phyloP scores from a whole-genome alignment of 2,888 invertebrate species.

The Stegophylla sp. region DNA sequence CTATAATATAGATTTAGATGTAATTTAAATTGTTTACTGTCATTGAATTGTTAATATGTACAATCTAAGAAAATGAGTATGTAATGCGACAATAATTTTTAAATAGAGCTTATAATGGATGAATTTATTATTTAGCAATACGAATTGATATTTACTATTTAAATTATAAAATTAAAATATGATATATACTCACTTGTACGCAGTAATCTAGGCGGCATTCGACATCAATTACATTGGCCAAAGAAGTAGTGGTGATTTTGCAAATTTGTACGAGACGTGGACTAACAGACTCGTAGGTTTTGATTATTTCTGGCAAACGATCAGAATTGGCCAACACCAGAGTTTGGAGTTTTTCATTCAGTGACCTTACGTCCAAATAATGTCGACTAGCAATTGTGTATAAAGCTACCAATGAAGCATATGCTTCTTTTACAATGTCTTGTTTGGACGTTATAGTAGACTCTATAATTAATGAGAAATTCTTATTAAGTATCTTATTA shows the following conservation, averaged over 20 bases:
- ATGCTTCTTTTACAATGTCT: slow-evolving; percentile 57
- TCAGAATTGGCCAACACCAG: slow-evolving; percentile 24
- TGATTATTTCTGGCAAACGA: slow-evolving; percentile 41
- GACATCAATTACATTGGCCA: slow-evolving; percentile 43
- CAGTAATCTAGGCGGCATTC: slow-evolving; percentile 51
- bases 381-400: slow-evolving; percentile 37
- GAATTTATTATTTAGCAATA: slow-evolving; percentile 1
- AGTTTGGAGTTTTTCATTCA: slow-evolving; percentile 36
- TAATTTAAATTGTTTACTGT: slow-evolving; percentile 1
- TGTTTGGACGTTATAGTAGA: slow-evolving; percentile 43
- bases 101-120: slow-evolving; percentile 7
- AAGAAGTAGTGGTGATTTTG: slow-evolving; percentile 31
- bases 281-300: slow-evolving; percentile 39
- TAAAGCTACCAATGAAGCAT: slow-evolving; percentile 49
- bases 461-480: slow-evolving; percentile 2
- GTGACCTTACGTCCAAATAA: slow-evolving; percentile 27
- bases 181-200: slow-evolving; percentile 39
- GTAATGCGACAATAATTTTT: slow-evolving; percentile 40
- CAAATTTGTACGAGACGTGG: slow-evolving; percentile 12
- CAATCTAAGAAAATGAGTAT: slow-evolving; percentile 12
- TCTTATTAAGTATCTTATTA: not conserved
- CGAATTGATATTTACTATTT: not conserved
- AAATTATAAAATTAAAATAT: not conserved
- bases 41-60: slow-evolving; percentile 1
- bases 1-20: not conserved